Evolutionary conservation across 2,888 invertebrate genomes (phyloP), one percentile per base, ranked within the genome.

Genomic region (Galerucella calmariensis): DNA sequence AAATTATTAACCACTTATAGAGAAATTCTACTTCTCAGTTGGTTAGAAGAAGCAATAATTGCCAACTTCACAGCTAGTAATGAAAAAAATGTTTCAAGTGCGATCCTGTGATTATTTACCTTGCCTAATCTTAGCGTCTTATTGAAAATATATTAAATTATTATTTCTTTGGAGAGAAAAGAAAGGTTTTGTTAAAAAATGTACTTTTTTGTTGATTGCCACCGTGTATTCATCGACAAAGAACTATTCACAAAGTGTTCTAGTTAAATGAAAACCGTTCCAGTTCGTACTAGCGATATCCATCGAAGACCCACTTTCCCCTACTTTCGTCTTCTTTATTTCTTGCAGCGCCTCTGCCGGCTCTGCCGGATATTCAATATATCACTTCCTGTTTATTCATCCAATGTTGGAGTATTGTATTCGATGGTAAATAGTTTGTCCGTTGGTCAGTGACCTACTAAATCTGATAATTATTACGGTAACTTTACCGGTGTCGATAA

Each of bases 401-500:
- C 67, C 53, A 53, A 27, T n/a, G 61, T 66, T 51, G 46, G 68
- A 58, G 24, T 51, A 75, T 72, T 72, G 71, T 65, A 75, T 75
- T 20, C 56, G 16, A 56, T 56, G 56, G 56, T 56, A 56, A 56
- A 56, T 65, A 41, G 24, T 58, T 67, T 63, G 69, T 53, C 51
- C 65, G 69, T 66, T 78, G 77, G 78, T 75, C 74, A 74, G 62
- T 68, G 77, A 77, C 75, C 67, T 75, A 69, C 74, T 75, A 24
- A 75, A 74, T 41, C 27, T 12, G 9, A 16, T n/a, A 16, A 35
- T 56, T n/a, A 16, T 53, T 41, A 35, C n/a, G 56, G 41, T 24
- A 11, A 56, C 16, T 12, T 16, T 20, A 62, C 20, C 20, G 46
- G 46, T 65, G 44, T 12, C 46, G 11, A 65, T 46, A 46, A 65